A percentile compares a stretch with the other conserved stretches of the same genome.
These are phyloP conservation scores for Aproaerema taeniolella DNA, from an alignment of 2,888 invertebrate genomes.

Conservation along the genomic window DNA sequence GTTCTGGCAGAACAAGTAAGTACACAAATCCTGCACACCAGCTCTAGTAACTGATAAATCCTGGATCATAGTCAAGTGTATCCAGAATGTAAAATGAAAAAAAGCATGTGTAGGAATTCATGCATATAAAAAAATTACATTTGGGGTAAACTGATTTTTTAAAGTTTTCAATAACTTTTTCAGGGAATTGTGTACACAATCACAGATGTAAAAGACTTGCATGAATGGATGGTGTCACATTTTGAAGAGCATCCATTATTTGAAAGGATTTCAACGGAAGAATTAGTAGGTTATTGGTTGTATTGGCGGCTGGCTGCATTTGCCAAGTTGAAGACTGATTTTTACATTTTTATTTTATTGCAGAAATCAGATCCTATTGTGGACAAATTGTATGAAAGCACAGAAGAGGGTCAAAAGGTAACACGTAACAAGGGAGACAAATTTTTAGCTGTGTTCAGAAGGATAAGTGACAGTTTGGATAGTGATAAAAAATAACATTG, in stretches of 20 bases:
- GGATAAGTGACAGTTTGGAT: conserved; percentile 59
- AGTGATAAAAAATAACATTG: conserved; percentile 22
- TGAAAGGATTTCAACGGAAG: conserved; percentile 82
- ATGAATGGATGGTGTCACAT: conserved; percentile 98
- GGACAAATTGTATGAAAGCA: conserved; percentile 92
- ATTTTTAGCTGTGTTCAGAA: conserved; percentile 92
- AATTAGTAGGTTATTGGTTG: conserved; percentile 81
- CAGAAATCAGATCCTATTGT: conserved; percentile 90
- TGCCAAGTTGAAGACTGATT: background rate
- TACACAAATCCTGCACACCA: too few species aligned
- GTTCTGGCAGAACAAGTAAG: conserved; percentile 88
- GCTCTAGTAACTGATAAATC: background rate
- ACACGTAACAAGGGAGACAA: conserved; percentile 96
- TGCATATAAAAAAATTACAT: background rate
- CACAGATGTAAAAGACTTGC: conserved; percentile 97
- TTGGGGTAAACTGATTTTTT: background rate
- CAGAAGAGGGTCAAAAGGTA: conserved; percentile 99
- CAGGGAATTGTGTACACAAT: conserved; percentile 96
- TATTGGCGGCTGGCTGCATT: background rate
- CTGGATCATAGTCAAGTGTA: background rate
- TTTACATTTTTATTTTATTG: conserved; percentile 37
- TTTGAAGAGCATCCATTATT: conserved; percentile 94
- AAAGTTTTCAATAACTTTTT: conserved; percentile 21
- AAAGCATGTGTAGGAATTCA: too few species aligned
- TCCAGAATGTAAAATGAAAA: background rate